These are phyloP conservation scores for Nasua narica DNA, from an alignment of 2,797 vertebrate species.

Conservation along the genomic window DNA sequence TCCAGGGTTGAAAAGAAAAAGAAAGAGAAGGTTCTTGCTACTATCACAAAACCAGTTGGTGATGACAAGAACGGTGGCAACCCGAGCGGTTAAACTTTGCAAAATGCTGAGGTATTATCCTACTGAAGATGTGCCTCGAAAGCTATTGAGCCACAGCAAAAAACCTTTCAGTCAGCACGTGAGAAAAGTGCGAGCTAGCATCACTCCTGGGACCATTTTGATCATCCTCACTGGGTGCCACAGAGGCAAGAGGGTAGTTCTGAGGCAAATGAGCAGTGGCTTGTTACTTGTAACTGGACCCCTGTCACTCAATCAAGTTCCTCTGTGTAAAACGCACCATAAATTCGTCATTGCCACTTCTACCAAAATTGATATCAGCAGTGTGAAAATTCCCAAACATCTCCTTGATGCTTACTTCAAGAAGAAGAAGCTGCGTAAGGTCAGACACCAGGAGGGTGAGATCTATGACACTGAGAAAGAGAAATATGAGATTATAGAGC, in stretches of 20 bases:
- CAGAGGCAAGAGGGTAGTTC: constrained; percentile 94
- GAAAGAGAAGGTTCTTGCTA: constrained; percentile 86
- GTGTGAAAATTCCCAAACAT: constrained; percentile 92
- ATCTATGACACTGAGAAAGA: constrained; percentile 98
- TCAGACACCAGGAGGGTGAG: constrained; percentile 97
- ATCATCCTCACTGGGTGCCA: constrained; percentile 96
- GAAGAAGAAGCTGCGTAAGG: constrained; percentile 97
- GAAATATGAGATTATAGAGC: not conserved
- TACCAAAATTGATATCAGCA: constrained; percentile 93
- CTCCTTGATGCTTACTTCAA: constrained; percentile 94
- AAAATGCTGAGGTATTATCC: constrained; percentile 98
- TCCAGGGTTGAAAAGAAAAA: constrained; percentile 96
- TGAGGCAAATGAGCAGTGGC: constrained; percentile 95
- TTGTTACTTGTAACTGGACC: constrained; percentile 96
- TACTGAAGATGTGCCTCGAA: constrained; percentile 95
- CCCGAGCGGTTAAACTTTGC: constrained; percentile 92
- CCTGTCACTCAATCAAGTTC: constrained; percentile 92
- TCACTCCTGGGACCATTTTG: constrained; percentile 94
- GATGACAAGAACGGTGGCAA: constrained; percentile 99
- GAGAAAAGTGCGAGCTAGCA: constrained; percentile 90
- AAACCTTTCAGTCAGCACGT: constrained; percentile 95
- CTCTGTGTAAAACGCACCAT: constrained; percentile 96
- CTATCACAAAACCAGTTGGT: constrained; percentile 92
- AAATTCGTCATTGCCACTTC: constrained; percentile 96
- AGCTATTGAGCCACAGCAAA: constrained; percentile 93